phyloP scores from a whole-genome alignment of 1,140 invertebrate species.

The Pachyrhynchus sulphureomaculatus region DNA sequence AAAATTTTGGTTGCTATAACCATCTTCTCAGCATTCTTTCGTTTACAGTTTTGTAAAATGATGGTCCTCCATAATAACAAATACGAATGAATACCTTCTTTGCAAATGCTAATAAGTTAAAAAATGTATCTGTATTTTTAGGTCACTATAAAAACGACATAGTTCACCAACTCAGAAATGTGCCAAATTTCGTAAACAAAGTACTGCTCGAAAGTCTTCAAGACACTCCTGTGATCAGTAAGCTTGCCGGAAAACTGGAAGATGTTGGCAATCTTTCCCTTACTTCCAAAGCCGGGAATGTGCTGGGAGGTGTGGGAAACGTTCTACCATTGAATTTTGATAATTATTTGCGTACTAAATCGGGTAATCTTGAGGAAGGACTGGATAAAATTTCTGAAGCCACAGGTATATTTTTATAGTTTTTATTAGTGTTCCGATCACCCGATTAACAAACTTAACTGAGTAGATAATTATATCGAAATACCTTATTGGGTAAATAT shows the following conservation, averaged over 20 bases:
- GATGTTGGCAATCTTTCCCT: not conserved
- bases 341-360: slow-evolving; percentile 42
- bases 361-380: slow-evolving; percentile 48
- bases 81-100: too few species aligned
- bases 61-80: too few species aligned
- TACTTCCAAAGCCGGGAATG: not conserved
- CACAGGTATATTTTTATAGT: slow-evolving; percentile 11
- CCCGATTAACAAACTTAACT: too few species aligned
- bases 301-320: not conserved
- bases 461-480: too few species aligned
- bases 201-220: slow-evolving; percentile 54
- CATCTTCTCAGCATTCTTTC: too few species aligned
- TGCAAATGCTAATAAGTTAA: too few species aligned
- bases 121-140: slow-evolving; percentile 42
- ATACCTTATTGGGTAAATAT: too few species aligned
- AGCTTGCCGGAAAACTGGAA: slow-evolving; percentile 11
- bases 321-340: slow-evolving; percentile 38
- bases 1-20: too few species aligned
- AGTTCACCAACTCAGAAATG: slow-evolving; percentile 50
- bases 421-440: not conserved
- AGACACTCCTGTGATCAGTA: slow-evolving; percentile 24
- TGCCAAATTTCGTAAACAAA: slow-evolving; percentile 60
- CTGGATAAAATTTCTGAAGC: slow-evolving; percentile 48
- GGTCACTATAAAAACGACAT: slow-evolving; percentile 57
- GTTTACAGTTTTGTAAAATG: too few species aligned